Base-by-base conservation (phyloP, 1,140 invertebrate species). In the Drosophila biarmipes region DNA sequence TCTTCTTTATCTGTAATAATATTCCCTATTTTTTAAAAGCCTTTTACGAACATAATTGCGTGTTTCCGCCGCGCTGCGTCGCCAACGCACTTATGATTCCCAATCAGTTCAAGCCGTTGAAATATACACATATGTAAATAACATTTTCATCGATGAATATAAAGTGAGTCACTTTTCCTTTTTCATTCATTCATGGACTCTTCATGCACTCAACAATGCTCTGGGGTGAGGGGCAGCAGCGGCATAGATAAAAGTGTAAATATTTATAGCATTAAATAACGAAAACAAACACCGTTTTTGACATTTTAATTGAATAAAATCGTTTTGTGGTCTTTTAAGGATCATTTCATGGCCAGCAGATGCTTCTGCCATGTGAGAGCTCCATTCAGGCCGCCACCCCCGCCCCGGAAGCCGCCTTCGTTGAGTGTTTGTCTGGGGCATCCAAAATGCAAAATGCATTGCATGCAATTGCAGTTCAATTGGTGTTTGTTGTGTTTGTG, bases 251-350 rank as follows among this genome's bases (percentile, higher is more conserved):
- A 73, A 79, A 73, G 80, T 66, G 73, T 86, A 85, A 85, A 85
- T 85, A 86, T 86, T 86, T 85, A 78, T 87, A 81, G 73, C 81
- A 87, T 85, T 85, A 85, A 85, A 85, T 85, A 85, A 85, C 43
- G 78, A 85, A 85, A 85, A 81, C 81, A 86, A 85, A 86, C 81
- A 87, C 56, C 73, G 82, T 87, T 89, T 71, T 87, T 87, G 82
- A 87, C 82, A 87, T 89, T 87, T 87, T 87, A 87, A 87, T 87
- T 87, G 82, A 87, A 87, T 87, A 89, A 85, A 87, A 87, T 84
- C 82, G 84, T 87, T 87, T 89, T 87, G 82, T 89, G 82, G 84
- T 89, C 75, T 87, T 85, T 85, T 87, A 85, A 85, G 81, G 81
- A 85, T 85, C 86, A 85, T 85, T 85, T 87, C 82, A 87, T 87